Evolutionary conservation across 2,888 invertebrate species (phyloP).

Genomic region (Notodonta ziczac): DNA sequence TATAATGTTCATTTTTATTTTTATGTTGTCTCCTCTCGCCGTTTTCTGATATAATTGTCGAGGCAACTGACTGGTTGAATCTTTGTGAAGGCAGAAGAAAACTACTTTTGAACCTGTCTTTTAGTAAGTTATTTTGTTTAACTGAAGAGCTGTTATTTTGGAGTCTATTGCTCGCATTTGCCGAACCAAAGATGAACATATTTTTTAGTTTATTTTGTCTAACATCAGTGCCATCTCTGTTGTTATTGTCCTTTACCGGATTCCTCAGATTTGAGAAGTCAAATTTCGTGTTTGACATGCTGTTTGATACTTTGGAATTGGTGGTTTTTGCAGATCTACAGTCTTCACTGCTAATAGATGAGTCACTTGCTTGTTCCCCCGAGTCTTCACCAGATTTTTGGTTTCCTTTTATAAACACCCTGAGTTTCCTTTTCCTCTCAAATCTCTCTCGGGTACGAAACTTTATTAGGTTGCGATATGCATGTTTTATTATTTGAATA

Average conservation of each 20-base stretch:
- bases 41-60: slow-evolving; percentile 45
- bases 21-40: slow-evolving; percentile 20
- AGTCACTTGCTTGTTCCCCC: slow-evolving; percentile 66
- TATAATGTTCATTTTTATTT: slow-evolving; percentile 17
- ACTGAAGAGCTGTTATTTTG: slow-evolving; percentile 18
- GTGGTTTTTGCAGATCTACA: slow-evolving; percentile 53
- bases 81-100: slow-evolving; percentile 64
- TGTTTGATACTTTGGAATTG: slow-evolving; percentile 34
- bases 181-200: slow-evolving; percentile 33
- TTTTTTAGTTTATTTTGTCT: slow-evolving; percentile 51
- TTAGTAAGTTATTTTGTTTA: slow-evolving; percentile 40
- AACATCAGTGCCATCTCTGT: slow-evolving; percentile 47
- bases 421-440: slow-evolving; percentile 57
- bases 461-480: slow-evolving; percentile 55
- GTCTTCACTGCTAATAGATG: slow-evolving; percentile 69
- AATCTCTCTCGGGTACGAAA: slow-evolving; percentile 48
- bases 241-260: slow-evolving; percentile 14
- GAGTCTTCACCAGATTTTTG: slow-evolving; percentile 61
- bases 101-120: slow-evolving; percentile 60
- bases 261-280: slow-evolving; percentile 20
- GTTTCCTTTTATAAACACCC: slow-evolving; percentile 48
- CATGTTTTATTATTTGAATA: slow-evolving; percentile 54
- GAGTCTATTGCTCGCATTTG: slow-evolving; percentile 19
- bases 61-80: slow-evolving; percentile 54
- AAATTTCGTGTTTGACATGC: slow-evolving; percentile 44